A percentile compares a stretch with the other conserved stretches of the same genome.
phyloP scores from a whole-genome alignment of 2,888 invertebrate species.

The Junonia oenone region DNA sequence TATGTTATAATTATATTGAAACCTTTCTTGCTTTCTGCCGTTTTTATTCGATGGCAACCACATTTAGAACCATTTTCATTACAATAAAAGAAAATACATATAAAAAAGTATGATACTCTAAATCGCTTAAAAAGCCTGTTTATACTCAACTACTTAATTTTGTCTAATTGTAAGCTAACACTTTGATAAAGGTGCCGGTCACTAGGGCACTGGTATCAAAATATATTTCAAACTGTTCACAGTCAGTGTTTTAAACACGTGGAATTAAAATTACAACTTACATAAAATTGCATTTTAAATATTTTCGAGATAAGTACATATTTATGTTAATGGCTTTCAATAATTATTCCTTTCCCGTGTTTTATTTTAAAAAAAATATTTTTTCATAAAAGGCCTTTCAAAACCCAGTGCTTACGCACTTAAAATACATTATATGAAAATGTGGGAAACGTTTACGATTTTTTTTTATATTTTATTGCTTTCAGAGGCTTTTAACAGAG shows the following conservation, averaged over 20 bases:
- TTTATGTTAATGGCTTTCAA: neutral
- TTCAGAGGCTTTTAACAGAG: conserved; percentile 2
- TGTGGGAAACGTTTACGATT: conserved; percentile 5
- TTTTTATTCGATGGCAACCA: too few relatives aligned
- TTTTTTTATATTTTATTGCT: conserved; percentile 10
- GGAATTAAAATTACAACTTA: neutral
- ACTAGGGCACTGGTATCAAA: neutral
- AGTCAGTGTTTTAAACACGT: neutral
- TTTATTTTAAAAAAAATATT: neutral
- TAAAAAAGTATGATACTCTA: too few relatives aligned
- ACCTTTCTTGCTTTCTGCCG: too few relatives aligned
- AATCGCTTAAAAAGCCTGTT: too few relatives aligned
- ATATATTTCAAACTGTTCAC: neutral
- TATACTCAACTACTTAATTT: too few relatives aligned
- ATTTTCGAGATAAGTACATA: neutral
- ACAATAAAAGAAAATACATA: too few relatives aligned
- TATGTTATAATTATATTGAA: too few relatives aligned
- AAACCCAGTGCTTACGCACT: neutral
- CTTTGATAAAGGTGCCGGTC: too few relatives aligned
- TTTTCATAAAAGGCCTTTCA: neutral
- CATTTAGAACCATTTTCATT: too few relatives aligned
- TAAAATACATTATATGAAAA: neutral
- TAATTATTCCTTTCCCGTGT: neutral
- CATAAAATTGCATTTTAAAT: neutral
- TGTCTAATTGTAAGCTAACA: too few relatives aligned